Conservation (phyloP, 2,888 invertebrate genomes). For the Lithophane leautieri region DNA sequence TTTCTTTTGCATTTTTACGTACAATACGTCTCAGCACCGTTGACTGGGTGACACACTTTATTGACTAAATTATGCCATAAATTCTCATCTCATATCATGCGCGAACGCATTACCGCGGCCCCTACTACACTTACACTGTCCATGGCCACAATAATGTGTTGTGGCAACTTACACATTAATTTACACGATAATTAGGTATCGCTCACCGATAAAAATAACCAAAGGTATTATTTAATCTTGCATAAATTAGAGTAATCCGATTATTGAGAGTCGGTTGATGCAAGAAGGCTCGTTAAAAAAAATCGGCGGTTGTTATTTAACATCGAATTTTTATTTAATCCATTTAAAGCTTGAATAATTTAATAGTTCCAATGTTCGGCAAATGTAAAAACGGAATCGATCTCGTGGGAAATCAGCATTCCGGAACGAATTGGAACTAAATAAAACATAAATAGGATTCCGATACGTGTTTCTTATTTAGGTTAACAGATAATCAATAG, state of each 20-base stretch:
- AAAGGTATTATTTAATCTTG: constrained; percentile 56
- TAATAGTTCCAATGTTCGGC: constrained; percentile 40
- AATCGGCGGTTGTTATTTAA: constrained; percentile 47
- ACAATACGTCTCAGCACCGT: constrained; percentile 64
- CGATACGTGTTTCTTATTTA: constrained; percentile 26
- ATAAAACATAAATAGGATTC: constrained; percentile 44
- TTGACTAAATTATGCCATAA: constrained; percentile 77
- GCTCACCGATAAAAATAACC: constrained; percentile 47
- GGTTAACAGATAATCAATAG: constrained; percentile 28
- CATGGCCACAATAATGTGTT: constrained; percentile 25
- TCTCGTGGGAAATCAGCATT: constrained; percentile 63
- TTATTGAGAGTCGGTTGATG: constrained; percentile 40
- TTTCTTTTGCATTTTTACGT: constrained; percentile 54
- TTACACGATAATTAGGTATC: constrained; percentile 55
- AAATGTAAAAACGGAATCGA: constrained; percentile 45
- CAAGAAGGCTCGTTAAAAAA: constrained; percentile 35
- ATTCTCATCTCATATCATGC: constrained; percentile 72
- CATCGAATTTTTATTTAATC: constrained; percentile 49
- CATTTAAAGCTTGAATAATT: constrained; percentile 59
- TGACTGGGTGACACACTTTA: constrained; percentile 77
- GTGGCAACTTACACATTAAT: constrained; percentile 38
- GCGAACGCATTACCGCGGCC: constrained; percentile 54
- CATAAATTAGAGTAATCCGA: constrained; percentile 63
- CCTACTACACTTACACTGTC: constrained; percentile 57
- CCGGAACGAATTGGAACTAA: constrained; percentile 37